These are phyloP conservation scores for Psilopogon haemacephalus DNA, from an alignment of 2,113 vertebrate species.

Conservation along the genomic window DNA sequence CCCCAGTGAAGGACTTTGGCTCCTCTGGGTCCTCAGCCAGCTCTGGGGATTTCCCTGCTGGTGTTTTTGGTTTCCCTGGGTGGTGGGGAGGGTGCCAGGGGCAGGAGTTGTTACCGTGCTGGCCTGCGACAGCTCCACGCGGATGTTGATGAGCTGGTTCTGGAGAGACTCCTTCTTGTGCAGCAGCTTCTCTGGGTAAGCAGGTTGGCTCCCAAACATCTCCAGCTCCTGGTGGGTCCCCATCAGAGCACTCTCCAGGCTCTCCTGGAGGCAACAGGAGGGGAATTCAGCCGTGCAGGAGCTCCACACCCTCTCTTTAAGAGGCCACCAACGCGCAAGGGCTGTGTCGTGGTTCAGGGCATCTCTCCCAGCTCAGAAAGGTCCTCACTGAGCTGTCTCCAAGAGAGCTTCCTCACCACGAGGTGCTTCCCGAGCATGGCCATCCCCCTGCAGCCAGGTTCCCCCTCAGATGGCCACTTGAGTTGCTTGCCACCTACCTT, in stretches of 20 bases:
- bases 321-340: rapidly evolving
- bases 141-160: conserved; percentile 93
- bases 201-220: conserved; percentile 85
- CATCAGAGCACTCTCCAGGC: conserved; percentile 92
- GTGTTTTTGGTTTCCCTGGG: background rate
- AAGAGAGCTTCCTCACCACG: rapidly evolving
- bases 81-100: background rate
- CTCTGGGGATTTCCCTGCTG: background rate
- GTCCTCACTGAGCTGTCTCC: background rate
- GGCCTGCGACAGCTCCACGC: conserved; percentile 93
- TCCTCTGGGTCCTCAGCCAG: background rate
- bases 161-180: conserved; percentile 92
- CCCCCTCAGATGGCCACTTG: rapidly evolving
- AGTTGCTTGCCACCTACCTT: conserved; percentile 78
- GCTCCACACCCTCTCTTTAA: background rate
- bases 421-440: background rate
- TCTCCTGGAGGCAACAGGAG: conserved; percentile 77
- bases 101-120: conserved; percentile 79
- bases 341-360: rapidly evolving
- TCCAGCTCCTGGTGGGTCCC: conserved; percentile 95
- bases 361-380: background rate
- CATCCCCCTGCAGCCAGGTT: rapidly evolving
- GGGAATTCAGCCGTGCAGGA: background rate
- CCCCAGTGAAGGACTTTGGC: background rate
- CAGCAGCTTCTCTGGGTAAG: conserved; percentile 86